phyloP scores from a whole-genome alignment of 2,797 vertebrate genomes.

The Myripristis murdjan region DNA sequence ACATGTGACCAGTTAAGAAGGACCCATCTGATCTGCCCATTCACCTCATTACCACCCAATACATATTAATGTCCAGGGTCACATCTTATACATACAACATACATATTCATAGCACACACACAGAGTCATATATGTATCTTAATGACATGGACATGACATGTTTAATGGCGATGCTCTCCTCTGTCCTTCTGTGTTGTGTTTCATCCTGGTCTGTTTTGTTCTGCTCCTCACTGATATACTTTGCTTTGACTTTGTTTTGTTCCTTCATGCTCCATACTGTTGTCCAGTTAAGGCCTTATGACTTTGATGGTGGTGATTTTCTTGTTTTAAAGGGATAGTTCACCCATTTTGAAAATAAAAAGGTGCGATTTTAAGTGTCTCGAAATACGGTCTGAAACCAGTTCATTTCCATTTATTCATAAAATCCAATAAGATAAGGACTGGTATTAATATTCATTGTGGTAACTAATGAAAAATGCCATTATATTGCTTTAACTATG shows the following conservation, averaged over 20 bases:
- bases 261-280: neutral
- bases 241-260: constrained; percentile 11
- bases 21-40: constrained; percentile 83
- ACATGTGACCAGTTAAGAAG: constrained; percentile 85
- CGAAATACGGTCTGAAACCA: too few species aligned
- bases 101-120: constrained; percentile 83
- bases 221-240: constrained; percentile 19
- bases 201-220: constrained; percentile 33
- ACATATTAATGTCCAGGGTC: constrained; percentile 86
- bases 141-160: constrained; percentile 63
- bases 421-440: too few species aligned
- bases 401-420: too few species aligned
- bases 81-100: constrained; percentile 83
- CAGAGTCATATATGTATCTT: constrained; percentile 74
- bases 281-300: too few species aligned
- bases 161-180: constrained; percentile 52
- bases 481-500: too few species aligned
- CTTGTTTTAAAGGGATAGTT: too few species aligned
- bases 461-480: too few species aligned
- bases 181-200: constrained; percentile 51
- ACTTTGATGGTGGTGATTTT: too few species aligned
- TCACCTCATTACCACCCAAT: constrained; percentile 84
- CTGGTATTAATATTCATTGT: too few species aligned
- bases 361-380: too few species aligned
- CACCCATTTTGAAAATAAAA: too few species aligned